Conservation (phyloP, 2,113 vertebrate species). For the Leptodactylus fuscus region DNA sequence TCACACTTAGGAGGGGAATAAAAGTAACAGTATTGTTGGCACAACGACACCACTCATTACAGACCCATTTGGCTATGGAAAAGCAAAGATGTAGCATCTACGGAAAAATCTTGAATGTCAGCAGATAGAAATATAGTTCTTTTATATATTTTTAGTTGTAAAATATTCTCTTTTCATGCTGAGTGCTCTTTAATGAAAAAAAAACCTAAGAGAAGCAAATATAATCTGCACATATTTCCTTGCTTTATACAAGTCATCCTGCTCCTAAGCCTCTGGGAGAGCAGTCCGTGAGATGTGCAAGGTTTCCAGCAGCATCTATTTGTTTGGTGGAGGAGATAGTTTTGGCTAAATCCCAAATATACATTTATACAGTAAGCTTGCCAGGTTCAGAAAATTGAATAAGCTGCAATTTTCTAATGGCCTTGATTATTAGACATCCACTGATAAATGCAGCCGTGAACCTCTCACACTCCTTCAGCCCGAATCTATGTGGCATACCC, state of each 20-base stretch:
- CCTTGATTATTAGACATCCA: slow-evolving; percentile 58
- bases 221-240: not conserved
- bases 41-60: not conserved
- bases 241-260: not conserved
- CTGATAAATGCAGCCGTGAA: slow-evolving; percentile 54
- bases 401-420: slow-evolving; percentile 61
- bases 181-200: slow-evolving; percentile 1
- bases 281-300: slow-evolving; percentile 26
- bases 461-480: slow-evolving; percentile 28
- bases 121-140: not conserved
- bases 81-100: not conserved
- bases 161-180: not conserved
- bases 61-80: not conserved
- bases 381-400: slow-evolving; percentile 56
- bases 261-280: slow-evolving; percentile 14
- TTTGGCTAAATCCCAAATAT: slow-evolving; percentile 53
- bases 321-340: slow-evolving; percentile 51
- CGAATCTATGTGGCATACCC: slow-evolving; percentile 3
- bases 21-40: not conserved
- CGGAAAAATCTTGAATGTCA: not conserved
- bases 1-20: not conserved
- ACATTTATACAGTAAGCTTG: slow-evolving; percentile 51
- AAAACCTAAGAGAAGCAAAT: not conserved
- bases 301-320: slow-evolving; percentile 54
- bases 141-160: not conserved